Evolutionary conservation across 2,888 invertebrate species (phyloP).

Genomic region (Pseudanteris insignis): DNA sequence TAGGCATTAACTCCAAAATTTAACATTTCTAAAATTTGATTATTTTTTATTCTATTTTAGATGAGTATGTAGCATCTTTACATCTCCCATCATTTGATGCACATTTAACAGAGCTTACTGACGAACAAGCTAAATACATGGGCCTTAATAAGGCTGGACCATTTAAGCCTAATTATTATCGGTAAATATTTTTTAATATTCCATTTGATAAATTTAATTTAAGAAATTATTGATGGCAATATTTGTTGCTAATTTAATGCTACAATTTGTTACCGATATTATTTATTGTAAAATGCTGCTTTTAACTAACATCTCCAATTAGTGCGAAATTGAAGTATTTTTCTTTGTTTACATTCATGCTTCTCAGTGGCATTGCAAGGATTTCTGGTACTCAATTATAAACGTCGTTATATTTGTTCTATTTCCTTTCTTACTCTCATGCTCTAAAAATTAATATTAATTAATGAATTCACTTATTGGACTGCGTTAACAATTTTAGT

Average conservation of each 20-base stretch:
- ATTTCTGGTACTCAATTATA: slow-evolving; percentile 44
- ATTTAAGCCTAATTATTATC: slow-evolving; percentile 98
- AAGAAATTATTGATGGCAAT: neutral
- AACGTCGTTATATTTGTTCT: slow-evolving; percentile 37
- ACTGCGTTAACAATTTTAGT: neutral
- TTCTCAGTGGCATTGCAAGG: slow-evolving; percentile 46
- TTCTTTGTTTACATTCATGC: slow-evolving; percentile 41
- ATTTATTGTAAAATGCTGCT: slow-evolving; percentile 23
- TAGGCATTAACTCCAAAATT: too few relatives aligned
- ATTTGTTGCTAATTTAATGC: slow-evolving; percentile 19
- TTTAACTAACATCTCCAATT: slow-evolving; percentile 19
- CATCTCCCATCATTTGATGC: slow-evolving; percentile 98
- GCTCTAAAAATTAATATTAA: neutral
- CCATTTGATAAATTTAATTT: too few relatives aligned
- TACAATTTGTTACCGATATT: slow-evolving; percentile 14
- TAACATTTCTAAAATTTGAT: too few relatives aligned
- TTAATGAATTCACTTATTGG: neutral
- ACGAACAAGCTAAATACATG: slow-evolving; percentile 97
- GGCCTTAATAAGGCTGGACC: slow-evolving; percentile 98
- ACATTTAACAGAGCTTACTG: slow-evolving; percentile 92
- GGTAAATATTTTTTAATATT: slow-evolving; percentile 70
- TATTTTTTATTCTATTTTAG: slow-evolving; percentile 67
- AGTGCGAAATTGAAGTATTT: slow-evolving; percentile 37
- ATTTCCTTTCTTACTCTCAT: slow-evolving; percentile 14
- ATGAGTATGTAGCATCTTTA: slow-evolving; percentile 97